phyloP scores from a whole-genome alignment of 2,888 invertebrate genomes.

The Dryobota labecula region DNA sequence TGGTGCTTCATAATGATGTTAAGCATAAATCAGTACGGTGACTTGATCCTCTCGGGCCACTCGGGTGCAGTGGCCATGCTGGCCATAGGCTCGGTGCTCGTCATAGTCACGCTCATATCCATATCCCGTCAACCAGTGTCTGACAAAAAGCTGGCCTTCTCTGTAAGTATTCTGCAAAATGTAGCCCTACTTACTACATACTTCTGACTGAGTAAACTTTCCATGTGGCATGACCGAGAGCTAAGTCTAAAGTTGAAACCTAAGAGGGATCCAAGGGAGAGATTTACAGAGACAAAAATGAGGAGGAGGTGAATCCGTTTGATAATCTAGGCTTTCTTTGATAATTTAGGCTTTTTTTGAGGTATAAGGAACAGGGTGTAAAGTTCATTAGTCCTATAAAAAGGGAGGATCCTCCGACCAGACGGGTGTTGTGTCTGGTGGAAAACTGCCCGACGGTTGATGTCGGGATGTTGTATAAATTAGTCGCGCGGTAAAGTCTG shows the following conservation, averaged over 20 bases:
- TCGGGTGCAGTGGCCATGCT: conserved; percentile 65
- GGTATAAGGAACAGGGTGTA: not conserved
- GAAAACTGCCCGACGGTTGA: not conserved
- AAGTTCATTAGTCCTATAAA: not conserved
- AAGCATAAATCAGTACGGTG: conserved; percentile 77
- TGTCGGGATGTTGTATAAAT: not conserved
- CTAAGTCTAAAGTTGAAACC: not conserved
- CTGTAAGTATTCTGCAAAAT: conserved; percentile 82
- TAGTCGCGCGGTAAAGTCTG: not conserved
- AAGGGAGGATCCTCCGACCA: not conserved
- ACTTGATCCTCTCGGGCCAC: conserved; percentile 75
- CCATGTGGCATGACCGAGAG: not conserved
- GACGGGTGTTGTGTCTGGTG: not conserved
- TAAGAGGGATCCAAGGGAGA: no score
- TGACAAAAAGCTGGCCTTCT: conserved; percentile 91
- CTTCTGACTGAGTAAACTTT: not conserved
- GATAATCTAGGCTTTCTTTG: not conserved
- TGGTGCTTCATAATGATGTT: conserved; percentile 85
- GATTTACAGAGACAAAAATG: not conserved
- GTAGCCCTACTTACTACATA: not conserved
- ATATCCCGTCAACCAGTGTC: conserved; percentile 92
- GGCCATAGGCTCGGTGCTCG: conserved; percentile 71
- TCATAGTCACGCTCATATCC: conserved; percentile 85
- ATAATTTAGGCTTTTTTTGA: not conserved
- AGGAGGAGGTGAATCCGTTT: not conserved